Conservation (phyloP, 2,888 invertebrate genomes). For the Hyposoter dolosus region DNA sequence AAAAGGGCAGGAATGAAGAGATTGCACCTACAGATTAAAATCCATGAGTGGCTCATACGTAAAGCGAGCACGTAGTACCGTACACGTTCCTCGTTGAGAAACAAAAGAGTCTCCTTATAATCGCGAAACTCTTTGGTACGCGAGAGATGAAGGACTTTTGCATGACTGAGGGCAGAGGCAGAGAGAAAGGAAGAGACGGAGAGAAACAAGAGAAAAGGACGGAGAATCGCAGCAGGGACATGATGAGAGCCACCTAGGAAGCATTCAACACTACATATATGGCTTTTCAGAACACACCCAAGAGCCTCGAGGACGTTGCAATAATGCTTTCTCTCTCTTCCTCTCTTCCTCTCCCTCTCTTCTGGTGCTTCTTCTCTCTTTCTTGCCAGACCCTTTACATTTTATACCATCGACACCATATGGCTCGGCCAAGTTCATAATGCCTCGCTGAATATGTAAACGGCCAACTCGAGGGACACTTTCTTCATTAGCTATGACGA, state of each 20-base stretch:
- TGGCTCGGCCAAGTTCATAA: conserved; percentile 78
- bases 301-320: conserved; percentile 73
- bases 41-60: conserved; percentile 54
- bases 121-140: conserved; percentile 71
- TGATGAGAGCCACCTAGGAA: conserved; percentile 58
- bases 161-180: conserved; percentile 56
- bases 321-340: conserved; percentile 22
- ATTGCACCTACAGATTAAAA: conserved; percentile 68
- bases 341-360: conserved; percentile 6
- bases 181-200: conserved; percentile 34
- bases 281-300: conserved; percentile 70
- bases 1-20: conserved; percentile 59
- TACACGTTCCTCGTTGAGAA: conserved; percentile 53
- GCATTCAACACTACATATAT: conserved; percentile 32
- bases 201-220: not conserved
- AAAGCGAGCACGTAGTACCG: conserved; percentile 50
- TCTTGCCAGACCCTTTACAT: conserved; percentile 73
- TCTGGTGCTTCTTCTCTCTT: not conserved
- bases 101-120: conserved; percentile 76
- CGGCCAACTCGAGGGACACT: conserved; percentile 68
- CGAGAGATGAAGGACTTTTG: conserved; percentile 73
- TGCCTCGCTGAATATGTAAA: conserved; percentile 73
- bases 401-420: conserved; percentile 77
- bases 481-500: conserved; percentile 59
- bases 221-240: conserved; percentile 35